phyloP scores from a whole-genome alignment of 2,888 invertebrate genomes.

The Eristalis pertinax region DNA sequence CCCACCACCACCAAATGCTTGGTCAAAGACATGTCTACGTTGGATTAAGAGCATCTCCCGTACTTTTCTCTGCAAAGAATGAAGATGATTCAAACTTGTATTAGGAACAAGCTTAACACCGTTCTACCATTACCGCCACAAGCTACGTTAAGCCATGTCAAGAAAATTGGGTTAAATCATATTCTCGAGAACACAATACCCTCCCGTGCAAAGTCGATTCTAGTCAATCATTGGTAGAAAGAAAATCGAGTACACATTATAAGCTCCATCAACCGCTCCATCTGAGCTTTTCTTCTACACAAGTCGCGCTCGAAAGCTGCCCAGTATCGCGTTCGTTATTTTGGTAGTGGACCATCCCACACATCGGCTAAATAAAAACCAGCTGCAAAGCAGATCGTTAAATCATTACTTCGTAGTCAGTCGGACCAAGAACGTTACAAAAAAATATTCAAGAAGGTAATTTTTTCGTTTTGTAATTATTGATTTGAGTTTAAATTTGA shows the following conservation, averaged over 20 bases:
- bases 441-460: slow-evolving; percentile 30
- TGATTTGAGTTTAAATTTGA: slow-evolving; percentile 2
- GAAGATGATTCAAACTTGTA: background rate
- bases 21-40: background rate
- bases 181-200: slow-evolving; percentile 14
- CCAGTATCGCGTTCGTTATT: background rate
- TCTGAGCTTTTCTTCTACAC: slow-evolving; percentile 33
- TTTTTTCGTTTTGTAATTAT: background rate
- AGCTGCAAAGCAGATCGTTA: slow-evolving; percentile 20
- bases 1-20: background rate
- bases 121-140: background rate
- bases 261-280: slow-evolving; percentile 34
- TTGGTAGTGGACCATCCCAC: slow-evolving; percentile 25
- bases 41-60: background rate
- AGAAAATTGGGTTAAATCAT: slow-evolving; percentile 48
- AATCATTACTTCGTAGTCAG: slow-evolving; percentile 51
- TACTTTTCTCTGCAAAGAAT: background rate
- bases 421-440: slow-evolving; percentile 47
- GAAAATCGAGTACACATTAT: background rate
- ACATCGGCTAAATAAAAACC: slow-evolving; percentile 56
- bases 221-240: background rate
- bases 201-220: slow-evolving; percentile 10
- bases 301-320: slow-evolving; percentile 40
- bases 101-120: slow-evolving; percentile 24
- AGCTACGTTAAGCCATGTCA: background rate